Base-by-base conservation (phyloP, 2,797 vertebrate species). In the Gobionotothen gibberifrons region DNA sequence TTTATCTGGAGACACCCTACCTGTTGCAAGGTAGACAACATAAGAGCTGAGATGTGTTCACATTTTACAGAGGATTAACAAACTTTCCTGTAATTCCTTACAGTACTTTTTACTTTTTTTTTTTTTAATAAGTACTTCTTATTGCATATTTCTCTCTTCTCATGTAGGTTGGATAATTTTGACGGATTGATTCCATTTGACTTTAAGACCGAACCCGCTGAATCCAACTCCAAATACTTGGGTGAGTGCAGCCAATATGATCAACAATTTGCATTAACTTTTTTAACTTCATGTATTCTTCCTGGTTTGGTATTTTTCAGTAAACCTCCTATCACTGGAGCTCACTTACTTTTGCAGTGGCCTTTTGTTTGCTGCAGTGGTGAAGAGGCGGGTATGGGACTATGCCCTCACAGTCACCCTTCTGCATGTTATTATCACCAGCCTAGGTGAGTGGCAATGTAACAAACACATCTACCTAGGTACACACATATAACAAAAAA, bases 261-360 rank as follows among this genome's bases (percentile, higher is more conserved):
- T 57, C 10, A 21, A 9, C 43, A 12, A 16, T 4, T 12, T 46
- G 12, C 4, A 2, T 46, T 7, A 53, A 12, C 63, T 43, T 77
- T 74, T 39, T 15, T 16, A 12, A 42, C 10, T 52, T 16, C 3
- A n/a, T 40, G 17, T 54, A 2, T 69, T 69, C 54, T 47, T 9
- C 15, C 54, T 48, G 16, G 60, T 1, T 64, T 40, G 36, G 8
- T 63, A 32, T 71, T 53, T 58, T 16, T 40, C 68, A 95, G 94
- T 94, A 29, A 95, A 93, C 77, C 87, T 95, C 69, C 84, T 95
- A 62, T 94, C 95, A 26, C 85, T 94, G 91, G 94, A 95, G 87
- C 85, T 94, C 71, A 95, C 95, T 67, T 95, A 93, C 90, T 94
- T 95, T 57, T 93, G 82, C 74, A 94, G 94, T 0, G 93, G 95